phyloP scores from a whole-genome alignment of 1,140 invertebrate species.

The Zaprionus africanus region DNA sequence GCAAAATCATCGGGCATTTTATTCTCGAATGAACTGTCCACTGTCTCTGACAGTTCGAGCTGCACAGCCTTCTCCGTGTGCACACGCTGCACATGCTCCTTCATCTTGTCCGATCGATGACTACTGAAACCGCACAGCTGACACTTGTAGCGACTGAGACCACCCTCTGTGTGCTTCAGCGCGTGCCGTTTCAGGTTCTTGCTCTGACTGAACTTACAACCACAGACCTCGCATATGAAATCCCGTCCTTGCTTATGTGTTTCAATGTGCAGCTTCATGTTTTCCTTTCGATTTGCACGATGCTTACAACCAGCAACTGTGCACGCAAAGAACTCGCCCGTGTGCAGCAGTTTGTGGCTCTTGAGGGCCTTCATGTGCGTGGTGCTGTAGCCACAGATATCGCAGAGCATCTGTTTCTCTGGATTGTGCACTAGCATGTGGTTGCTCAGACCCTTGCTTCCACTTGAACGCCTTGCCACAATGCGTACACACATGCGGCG shows the following conservation, averaged over 20 bases:
- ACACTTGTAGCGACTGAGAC: constrained; percentile 77
- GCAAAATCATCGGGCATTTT: constrained; percentile 69
- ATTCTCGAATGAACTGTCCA: constrained; percentile 75
- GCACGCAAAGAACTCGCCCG: constrained; percentile 86
- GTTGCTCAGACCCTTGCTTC: constrained; percentile 87
- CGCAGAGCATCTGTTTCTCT: constrained; percentile 87
- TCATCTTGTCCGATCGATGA: constrained; percentile 86
- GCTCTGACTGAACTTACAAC: constrained; percentile 85
- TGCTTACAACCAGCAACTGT: constrained; percentile 85
- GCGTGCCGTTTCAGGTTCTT: constrained; percentile 85
- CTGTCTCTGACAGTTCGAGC: constrained; percentile 77
- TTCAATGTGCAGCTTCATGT: constrained; percentile 85
- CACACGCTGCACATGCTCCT: constrained; percentile 85
- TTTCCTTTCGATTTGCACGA: constrained; percentile 85
- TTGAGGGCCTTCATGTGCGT: constrained; percentile 87
- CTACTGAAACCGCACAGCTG: constrained; percentile 85
- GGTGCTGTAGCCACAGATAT: constrained; percentile 87
- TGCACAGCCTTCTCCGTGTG: constrained; percentile 84
- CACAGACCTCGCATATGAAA: constrained; percentile 86
- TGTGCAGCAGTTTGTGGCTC: constrained; percentile 86
- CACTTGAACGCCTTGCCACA: constrained; percentile 88
- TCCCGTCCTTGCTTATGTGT: constrained; percentile 86
- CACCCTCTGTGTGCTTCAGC: constrained; percentile 82
- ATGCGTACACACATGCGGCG: constrained; percentile 86
- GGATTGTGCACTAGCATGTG: constrained; percentile 86